Base-by-base conservation (phyloP, 2,797 vertebrate genomes). In the Anas capensis region DNA sequence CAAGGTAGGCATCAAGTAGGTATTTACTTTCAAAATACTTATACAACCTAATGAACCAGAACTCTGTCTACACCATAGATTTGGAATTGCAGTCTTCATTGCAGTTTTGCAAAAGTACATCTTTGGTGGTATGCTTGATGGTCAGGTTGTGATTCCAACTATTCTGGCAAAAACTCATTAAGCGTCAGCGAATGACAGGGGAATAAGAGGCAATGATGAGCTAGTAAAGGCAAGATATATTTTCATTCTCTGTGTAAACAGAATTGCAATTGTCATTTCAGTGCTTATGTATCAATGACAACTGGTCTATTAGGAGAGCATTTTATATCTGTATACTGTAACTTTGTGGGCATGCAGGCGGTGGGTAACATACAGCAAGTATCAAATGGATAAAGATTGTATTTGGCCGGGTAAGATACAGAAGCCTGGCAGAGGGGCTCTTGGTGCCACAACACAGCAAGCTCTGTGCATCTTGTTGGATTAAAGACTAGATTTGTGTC, bases 401-500 rank as follows among this genome's bases (percentile, higher is more conserved):
- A 62, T 91, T 96, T 95, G 88, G 82, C 88, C 92, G 91, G 79
- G 96, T 75, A 92, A 93, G 92, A 88, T 86, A 84, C 60, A 68
- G 89, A 61, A 93, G 65, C 60, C 70, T 95, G 90, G 96, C 95
- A 92, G 73, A 95, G 78, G 49, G 92, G 69, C 96, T 97, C 71
- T 80, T 89, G 87, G 95, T 96, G 96, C 96, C 88, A 95, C 94
- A 95, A 72, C 80, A 54, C 86, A 92, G 92, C 86, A 53, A 96
- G 91, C 86, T 93, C 98, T 98, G 96, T 94, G 94, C 88, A 72
- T 98, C 97, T 97, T 95, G 96, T 93, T 96, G 98, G 97, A 98
- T 98, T 98, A 98, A 95, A 97, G 95, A 93, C 97, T 96, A 97
- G 97, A 98, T 98, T 97, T 98, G 95, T 97, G 97, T 98, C 93